Evolutionary conservation across 2,888 invertebrate species (phyloP).

Genomic region (Lycaena phlaeas): DNA sequence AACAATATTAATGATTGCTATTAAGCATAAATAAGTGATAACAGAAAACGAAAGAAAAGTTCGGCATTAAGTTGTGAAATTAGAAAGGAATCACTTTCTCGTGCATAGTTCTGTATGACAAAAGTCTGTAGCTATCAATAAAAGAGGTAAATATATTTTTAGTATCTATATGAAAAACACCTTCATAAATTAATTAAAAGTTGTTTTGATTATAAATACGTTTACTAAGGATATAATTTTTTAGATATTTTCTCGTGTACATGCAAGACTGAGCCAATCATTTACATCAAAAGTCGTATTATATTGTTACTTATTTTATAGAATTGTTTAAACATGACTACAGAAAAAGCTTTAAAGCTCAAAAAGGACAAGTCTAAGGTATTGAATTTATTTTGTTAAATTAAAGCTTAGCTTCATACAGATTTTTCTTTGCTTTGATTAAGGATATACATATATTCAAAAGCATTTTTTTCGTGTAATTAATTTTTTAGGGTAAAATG

Average conservation of each 20-base stretch:
- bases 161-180: no score
- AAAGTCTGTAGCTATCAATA: background rate
- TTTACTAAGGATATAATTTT: background rate
- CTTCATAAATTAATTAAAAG: no score
- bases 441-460: no score
- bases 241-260: background rate
- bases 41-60: no score
- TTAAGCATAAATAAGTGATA: no score
- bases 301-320: background rate
- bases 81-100: background rate
- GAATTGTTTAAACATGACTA: constrained; percentile 7
- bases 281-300: background rate
- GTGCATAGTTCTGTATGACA: background rate
- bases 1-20: no score
- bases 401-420: background rate
- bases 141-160: no score
- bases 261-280: background rate
- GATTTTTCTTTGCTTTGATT: background rate
- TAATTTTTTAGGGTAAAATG: no score
- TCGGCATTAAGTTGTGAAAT: background rate
- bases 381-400: background rate
- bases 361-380: constrained; percentile 13
- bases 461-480: no score
- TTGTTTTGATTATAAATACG: background rate
- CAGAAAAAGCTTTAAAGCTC: constrained; percentile 7